These are phyloP conservation scores for Gavialis gangeticus DNA, from an alignment of 2,113 vertebrate genomes.

Conservation along the genomic window DNA sequence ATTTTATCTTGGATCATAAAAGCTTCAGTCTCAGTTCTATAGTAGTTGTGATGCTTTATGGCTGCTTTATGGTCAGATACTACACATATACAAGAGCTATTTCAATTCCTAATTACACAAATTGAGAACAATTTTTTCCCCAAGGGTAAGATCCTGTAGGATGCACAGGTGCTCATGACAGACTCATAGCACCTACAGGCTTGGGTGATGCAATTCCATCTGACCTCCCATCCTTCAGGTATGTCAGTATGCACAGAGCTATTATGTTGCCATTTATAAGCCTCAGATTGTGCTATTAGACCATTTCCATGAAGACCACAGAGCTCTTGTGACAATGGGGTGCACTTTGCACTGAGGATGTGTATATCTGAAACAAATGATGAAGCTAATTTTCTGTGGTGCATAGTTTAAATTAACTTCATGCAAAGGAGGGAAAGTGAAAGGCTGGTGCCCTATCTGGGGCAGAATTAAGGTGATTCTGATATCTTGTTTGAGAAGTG, in stretches of 20 bases:
- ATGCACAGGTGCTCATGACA: not conserved
- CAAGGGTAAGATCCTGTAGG: not conserved
- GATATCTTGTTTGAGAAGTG: rapidly evolving
- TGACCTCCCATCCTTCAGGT: not conserved
- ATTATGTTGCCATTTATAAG: rapidly evolving
- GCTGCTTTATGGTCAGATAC: not conserved
- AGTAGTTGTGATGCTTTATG: rapidly evolving
- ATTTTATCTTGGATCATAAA: not conserved
- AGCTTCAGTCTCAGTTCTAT: not conserved
- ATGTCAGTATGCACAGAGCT: not conserved
- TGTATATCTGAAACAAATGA: not conserved
- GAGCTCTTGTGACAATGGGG: not conserved
- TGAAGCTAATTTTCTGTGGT: not conserved
- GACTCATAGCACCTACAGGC: not conserved
- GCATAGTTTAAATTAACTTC: not conserved
- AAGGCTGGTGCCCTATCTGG: rapidly evolving
- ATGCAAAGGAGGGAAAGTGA: not conserved
- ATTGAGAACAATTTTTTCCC: not conserved
- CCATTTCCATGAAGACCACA: no score
- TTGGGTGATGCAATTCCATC: not conserved
- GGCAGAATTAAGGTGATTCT: not conserved
- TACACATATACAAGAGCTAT: not conserved
- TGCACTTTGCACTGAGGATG: no score
- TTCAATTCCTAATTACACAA: not conserved
- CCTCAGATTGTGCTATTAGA: not conserved